phyloP scores from a whole-genome alignment of 2,888 invertebrate species.

The Myathropa florea region DNA sequence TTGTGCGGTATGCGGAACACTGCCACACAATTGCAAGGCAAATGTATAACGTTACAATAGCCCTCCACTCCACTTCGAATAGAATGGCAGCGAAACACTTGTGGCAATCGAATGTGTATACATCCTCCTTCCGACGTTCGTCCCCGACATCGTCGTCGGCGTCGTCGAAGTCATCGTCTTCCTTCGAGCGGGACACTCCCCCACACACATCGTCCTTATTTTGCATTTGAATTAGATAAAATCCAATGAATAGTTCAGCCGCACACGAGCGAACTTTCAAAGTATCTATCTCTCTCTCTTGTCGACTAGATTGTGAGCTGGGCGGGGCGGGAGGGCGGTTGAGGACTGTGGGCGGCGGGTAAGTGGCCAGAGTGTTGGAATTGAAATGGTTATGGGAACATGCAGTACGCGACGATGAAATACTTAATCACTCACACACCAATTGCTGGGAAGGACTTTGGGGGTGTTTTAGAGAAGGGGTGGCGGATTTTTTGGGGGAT shows the following conservation, averaged over 20 bases:
- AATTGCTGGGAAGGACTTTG: neutral
- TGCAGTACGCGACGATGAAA: slow-evolving; percentile 8
- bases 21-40: slow-evolving; percentile 43
- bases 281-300: slow-evolving; percentile 19
- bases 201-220: slow-evolving; percentile 12
- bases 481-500: too few species aligned
- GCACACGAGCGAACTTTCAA: slow-evolving; percentile 46
- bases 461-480: too few species aligned
- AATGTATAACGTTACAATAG: slow-evolving; percentile 39
- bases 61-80: slow-evolving; percentile 20
- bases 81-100: slow-evolving; percentile 40
- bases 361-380: neutral
- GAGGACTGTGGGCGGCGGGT: neutral
- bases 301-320: neutral
- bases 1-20: slow-evolving; percentile 44
- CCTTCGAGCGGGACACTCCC: neutral
- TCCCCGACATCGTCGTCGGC: neutral
- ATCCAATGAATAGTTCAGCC: slow-evolving; percentile 50
- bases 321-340: neutral
- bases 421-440: slow-evolving; percentile 11
- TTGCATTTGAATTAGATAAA: slow-evolving; percentile 66
- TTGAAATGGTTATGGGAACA: neutral
- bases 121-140: neutral
- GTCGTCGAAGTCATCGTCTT: slow-evolving; percentile 1
- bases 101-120: slow-evolving; percentile 33